Evolutionary conservation across 2,888 invertebrate species (phyloP).

Genomic region (Leistus spinibarbis): DNA sequence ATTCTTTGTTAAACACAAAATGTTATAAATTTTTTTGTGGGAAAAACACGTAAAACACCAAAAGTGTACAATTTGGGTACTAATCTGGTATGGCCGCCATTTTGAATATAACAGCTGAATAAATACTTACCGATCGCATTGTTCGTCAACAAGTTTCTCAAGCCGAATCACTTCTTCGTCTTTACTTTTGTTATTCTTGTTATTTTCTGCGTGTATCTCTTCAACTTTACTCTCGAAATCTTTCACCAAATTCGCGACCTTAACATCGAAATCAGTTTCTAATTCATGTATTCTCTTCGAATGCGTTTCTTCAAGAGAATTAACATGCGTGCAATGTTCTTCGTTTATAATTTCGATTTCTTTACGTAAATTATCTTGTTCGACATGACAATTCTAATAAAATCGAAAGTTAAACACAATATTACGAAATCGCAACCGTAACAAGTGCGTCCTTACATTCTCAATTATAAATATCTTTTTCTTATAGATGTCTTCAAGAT

Average conservation of each 20-base stretch:
- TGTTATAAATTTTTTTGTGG: too few relatives aligned
- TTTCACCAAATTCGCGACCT: conserved; percentile 37
- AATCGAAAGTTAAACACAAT: not conserved
- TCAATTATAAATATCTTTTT: not conserved
- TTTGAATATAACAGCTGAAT: conserved; percentile 7
- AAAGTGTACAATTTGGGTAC: too few relatives aligned
- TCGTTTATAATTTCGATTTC: conserved; percentile 24
- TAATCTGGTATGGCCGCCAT: too few relatives aligned
- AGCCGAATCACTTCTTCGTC: conserved; percentile 46
- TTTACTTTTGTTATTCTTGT: conserved; percentile 42
- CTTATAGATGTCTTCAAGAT: not conserved
- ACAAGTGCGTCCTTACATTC: not conserved
- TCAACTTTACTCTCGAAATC: conserved; percentile 43
- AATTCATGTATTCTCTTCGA: conserved; percentile 4
- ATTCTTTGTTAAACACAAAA: too few relatives aligned
- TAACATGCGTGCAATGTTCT: conserved; percentile 16
- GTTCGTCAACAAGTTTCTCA: conserved; percentile 46
- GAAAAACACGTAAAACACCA: too few relatives aligned
- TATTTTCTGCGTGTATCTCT: conserved; percentile 42
- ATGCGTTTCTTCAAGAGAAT: conserved; percentile 16
- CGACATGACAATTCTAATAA: not conserved
- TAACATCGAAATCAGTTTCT: conserved; percentile 12
- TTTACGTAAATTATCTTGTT: not conserved
- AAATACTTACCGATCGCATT: conserved; percentile 43
- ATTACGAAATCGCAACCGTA: too few relatives aligned